Evolutionary conservation across 2,888 invertebrate species (phyloP), one percentile per base, ranked within the genome.

Genomic region (Drosophila tripunctata): DNA sequence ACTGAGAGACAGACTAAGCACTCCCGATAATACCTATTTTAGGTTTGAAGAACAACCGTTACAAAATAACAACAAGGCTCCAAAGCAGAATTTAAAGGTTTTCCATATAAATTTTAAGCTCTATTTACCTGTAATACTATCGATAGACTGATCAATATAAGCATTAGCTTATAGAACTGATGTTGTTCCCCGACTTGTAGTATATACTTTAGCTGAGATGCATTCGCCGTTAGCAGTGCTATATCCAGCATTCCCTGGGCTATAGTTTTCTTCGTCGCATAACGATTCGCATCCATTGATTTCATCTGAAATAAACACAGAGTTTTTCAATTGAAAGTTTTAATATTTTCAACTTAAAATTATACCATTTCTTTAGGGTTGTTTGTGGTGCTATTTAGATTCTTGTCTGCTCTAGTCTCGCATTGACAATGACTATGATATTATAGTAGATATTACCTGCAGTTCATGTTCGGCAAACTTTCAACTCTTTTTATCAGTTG

Each of bases 191-290:
- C 96, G 31, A 96, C 95, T 93, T 95, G 96, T 0, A 97, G 93
- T 24, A 97, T 95, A 84, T 97, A 97, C 90, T 97, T 97, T 31
- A 97, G 92, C 89, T 97, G 97, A 0, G 96, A 96, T 3, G 97
- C 97, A 89, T 97, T 97, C 0, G 97, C 96, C 1, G 97, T 97
- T 48, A 97, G 92, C 69, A 97, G 92, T 0, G 97, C 97, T 60
- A 97, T 96, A 90, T 97, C 97, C 79, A 97, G 93, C 94, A 97
- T 95, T 3, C 97, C 97, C 92, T 97, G 97, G 0, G 97, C 96
- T 60, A 97, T 96, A 0, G 97, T 97, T 92, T 97, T 97, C 91
- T 97, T 97, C 7, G 97, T 97, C 17, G 97, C 97, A 93, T 97
- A 97, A 75, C 95, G 94, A 91, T 97, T 97, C 3, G 96, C 95